Conservation (phyloP, 1,140 invertebrate species). For the Lepidurus packardi region DNA sequence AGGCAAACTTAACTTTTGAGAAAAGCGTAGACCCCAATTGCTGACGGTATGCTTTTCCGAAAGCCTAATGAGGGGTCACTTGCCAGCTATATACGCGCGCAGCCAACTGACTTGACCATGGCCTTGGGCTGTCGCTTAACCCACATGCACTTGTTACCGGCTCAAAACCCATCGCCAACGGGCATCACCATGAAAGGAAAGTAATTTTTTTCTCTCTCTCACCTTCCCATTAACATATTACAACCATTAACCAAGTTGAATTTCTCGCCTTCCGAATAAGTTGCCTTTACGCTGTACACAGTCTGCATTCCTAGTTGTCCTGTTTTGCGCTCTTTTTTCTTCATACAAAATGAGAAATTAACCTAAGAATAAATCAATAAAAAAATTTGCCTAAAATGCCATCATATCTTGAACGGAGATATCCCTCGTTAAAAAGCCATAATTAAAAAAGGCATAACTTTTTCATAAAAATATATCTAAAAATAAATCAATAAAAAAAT, state of each 20-base stretch:
- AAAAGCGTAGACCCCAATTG: not conserved
- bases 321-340: too few relatives aligned
- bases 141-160: not conserved
- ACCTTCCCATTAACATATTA: not conserved
- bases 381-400: too few relatives aligned
- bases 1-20: not conserved
- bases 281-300: too few relatives aligned
- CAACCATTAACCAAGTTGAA: not conserved
- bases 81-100: not conserved
- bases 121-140: conserved; percentile 2
- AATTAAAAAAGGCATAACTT: too few relatives aligned
- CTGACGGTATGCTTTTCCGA: not conserved
- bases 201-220: not conserved
- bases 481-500: too few relatives aligned
- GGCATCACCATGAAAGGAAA: not conserved
- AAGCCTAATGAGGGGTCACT: conserved; percentile 12
- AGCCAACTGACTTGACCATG: not conserved
- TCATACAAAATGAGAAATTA: too few relatives aligned
- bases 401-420: too few relatives aligned
- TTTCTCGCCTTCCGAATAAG: not conserved
- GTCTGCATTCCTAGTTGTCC: too few relatives aligned
- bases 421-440: too few relatives aligned
- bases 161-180: not conserved
- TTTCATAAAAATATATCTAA: too few relatives aligned
- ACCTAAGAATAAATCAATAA: too few relatives aligned